Evolutionary conservation across 2,888 invertebrate genomes (phyloP).

Genomic region (Tenodera sinensis): DNA sequence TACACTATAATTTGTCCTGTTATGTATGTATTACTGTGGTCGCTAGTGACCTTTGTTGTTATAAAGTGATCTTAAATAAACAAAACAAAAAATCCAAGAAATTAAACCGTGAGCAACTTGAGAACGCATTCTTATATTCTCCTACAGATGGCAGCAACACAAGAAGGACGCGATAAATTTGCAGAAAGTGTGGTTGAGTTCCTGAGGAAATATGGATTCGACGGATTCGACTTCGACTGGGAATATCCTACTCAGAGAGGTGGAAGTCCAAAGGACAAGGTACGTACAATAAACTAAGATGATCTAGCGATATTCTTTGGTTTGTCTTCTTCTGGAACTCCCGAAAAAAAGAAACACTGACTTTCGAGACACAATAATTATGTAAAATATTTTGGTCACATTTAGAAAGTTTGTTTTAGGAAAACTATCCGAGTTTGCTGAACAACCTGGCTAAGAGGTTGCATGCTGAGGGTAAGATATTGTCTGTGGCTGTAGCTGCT

Average conservation of each 20-base stretch:
- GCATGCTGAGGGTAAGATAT: conserved; percentile 38
- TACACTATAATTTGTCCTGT: too few species aligned
- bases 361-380: too few species aligned
- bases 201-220: conserved; percentile 46
- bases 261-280: conserved; percentile 44
- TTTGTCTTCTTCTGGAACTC: too few species aligned
- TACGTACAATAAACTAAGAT: background rate
- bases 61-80: too few species aligned
- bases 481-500: conserved; percentile 50
- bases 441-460: background rate
- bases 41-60: too few species aligned
- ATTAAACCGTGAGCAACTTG: background rate
- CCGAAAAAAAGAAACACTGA: too few species aligned
- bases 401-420: background rate
- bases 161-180: conserved; percentile 42
- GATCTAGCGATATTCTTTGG: too few species aligned
- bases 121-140: conserved; percentile 33
- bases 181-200: conserved; percentile 46
- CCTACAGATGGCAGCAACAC: conserved; percentile 45
- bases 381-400: background rate
- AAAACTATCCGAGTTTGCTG: conserved; percentile 13
- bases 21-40: too few species aligned
- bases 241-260: conserved; percentile 49
- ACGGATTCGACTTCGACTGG: conserved; percentile 53
- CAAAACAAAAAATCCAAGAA: too few species aligned